A percentile compares a stretch with the other conserved stretches of the same genome.
Conservation (phyloP, 2,888 invertebrate species). For the Liposcelis brunnea region DNA sequence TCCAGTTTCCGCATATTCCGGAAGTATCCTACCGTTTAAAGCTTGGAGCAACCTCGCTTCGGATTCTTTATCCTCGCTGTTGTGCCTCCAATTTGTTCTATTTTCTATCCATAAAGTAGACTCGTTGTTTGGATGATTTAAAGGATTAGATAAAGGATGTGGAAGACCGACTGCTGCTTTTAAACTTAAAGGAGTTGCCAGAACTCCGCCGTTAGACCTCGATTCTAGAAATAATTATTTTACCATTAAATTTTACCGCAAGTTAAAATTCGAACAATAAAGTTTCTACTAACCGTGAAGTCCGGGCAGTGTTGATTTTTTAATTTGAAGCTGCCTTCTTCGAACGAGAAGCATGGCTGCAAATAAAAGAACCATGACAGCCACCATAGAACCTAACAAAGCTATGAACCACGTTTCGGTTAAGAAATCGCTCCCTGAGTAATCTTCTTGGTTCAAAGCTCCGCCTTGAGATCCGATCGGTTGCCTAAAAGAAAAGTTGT, state of each 20-base stretch:
- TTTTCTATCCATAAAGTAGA: slow-evolving; percentile 40
- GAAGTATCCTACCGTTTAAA: slow-evolving; percentile 22
- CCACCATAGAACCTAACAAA: slow-evolving; percentile 64
- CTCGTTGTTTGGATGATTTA: slow-evolving; percentile 37
- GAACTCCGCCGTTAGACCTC: slow-evolving; percentile 39
- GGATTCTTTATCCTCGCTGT: slow-evolving; percentile 15
- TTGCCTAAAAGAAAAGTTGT: too few relatives aligned
- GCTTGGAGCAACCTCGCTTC: slow-evolving; percentile 14
- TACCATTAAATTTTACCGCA: too few relatives aligned
- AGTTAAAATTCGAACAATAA: too few relatives aligned
- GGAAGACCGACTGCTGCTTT: slow-evolving; percentile 40
- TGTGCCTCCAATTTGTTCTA: slow-evolving; percentile 23
- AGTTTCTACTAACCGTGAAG: slow-evolving; percentile 28
- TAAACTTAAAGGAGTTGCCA: slow-evolving; percentile 42
- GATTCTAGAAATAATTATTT: slow-evolving; percentile 40
- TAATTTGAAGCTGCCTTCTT: slow-evolving; percentile 49
- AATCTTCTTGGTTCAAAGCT: neutral
- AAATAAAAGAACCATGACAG: slow-evolving; percentile 66
- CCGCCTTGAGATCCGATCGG: neutral
- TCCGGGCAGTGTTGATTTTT: slow-evolving; percentile 47
- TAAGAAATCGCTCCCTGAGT: slow-evolving; percentile 44
- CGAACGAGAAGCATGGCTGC: slow-evolving; percentile 64
- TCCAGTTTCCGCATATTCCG: slow-evolving; percentile 34
- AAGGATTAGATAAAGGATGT: slow-evolving; percentile 35
- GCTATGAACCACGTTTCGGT: slow-evolving; percentile 84